Conservation (phyloP, 2,113 vertebrate genomes). For the Psilopsiagon aymara region DNA sequence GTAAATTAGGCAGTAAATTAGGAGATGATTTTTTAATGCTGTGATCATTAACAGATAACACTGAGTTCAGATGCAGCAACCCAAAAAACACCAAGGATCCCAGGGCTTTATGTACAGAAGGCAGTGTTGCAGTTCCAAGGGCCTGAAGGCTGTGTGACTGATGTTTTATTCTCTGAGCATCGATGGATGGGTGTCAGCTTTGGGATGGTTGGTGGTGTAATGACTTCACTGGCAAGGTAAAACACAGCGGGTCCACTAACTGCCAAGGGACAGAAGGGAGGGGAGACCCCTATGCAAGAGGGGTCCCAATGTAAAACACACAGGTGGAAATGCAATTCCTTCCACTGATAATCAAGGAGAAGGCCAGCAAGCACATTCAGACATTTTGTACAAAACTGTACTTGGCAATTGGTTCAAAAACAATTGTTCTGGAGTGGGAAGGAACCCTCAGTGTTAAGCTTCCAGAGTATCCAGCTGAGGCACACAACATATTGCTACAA, state of each 20-base stretch:
- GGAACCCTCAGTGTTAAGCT: not conserved
- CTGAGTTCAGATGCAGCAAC: not conserved
- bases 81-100: not conserved
- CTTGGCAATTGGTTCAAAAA: not conserved
- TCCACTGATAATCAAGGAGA: not conserved
- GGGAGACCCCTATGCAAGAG: not conserved
- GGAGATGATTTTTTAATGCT: not conserved
- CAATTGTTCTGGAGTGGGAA: not conserved
- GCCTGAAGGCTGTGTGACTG: too few species aligned
- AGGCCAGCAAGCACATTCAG: not conserved
- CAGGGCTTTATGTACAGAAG: rapidly evolving
- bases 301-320: not conserved
- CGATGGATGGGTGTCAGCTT: not conserved
- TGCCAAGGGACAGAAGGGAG: not conserved
- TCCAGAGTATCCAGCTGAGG: not conserved
- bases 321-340: not conserved
- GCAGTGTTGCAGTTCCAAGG: not conserved
- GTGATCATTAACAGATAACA: not conserved
- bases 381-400: not conserved
- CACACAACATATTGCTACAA: not conserved
- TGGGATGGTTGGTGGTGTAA: not conserved
- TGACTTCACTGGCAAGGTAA: not conserved
- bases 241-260: rapidly evolving
- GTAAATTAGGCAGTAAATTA: not conserved
- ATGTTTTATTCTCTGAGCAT: not conserved